These are phyloP conservation scores for Sturmia bella DNA, from an alignment of 2,888 invertebrate genomes.

Conservation along the genomic window DNA sequence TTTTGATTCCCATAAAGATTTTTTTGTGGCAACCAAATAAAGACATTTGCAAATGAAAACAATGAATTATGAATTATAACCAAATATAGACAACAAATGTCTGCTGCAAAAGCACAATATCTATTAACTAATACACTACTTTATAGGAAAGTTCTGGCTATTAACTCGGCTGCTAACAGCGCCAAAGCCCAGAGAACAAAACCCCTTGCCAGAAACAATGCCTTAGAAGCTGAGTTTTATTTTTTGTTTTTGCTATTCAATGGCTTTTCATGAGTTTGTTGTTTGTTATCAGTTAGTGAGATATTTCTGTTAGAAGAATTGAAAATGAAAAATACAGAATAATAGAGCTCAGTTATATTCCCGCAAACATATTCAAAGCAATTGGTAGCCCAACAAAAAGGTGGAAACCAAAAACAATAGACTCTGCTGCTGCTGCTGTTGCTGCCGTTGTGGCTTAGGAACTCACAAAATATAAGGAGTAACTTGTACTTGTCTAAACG, in stretches of 20 bases:
- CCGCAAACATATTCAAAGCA: slow-evolving; percentile 14
- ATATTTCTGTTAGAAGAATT: slow-evolving; percentile 59
- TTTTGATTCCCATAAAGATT: slow-evolving; percentile 61
- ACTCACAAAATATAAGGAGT: slow-evolving; percentile 39
- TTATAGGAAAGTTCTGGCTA: background rate
- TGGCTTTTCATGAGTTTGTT: slow-evolving; percentile 39
- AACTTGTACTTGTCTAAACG: slow-evolving; percentile 34
- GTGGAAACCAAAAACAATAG: slow-evolving; percentile 56
- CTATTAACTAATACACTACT: slow-evolving; percentile 68
- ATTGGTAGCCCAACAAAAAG: slow-evolving; percentile 29
- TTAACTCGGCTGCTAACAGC: slow-evolving; percentile 9
- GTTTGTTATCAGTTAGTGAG: slow-evolving; percentile 65
- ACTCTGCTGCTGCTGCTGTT: slow-evolving; percentile 65
- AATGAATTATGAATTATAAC: slow-evolving; percentile 70
- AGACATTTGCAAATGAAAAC: slow-evolving; percentile 63
- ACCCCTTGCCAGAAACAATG: slow-evolving; percentile 27
- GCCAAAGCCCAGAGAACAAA: background rate
- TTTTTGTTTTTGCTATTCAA: slow-evolving; percentile 7
- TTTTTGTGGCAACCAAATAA: slow-evolving; percentile 51
- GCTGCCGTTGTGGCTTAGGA: slow-evolving; percentile 23
- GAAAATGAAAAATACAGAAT: slow-evolving; percentile 18
- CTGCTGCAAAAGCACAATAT: slow-evolving; percentile 66
- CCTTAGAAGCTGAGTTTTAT: slow-evolving; percentile 6
- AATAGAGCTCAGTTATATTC: slow-evolving; percentile 32
- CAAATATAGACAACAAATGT: slow-evolving; percentile 69